Evolutionary conservation across 2,888 invertebrate species (phyloP).

Genomic region (Amiota communis): DNA sequence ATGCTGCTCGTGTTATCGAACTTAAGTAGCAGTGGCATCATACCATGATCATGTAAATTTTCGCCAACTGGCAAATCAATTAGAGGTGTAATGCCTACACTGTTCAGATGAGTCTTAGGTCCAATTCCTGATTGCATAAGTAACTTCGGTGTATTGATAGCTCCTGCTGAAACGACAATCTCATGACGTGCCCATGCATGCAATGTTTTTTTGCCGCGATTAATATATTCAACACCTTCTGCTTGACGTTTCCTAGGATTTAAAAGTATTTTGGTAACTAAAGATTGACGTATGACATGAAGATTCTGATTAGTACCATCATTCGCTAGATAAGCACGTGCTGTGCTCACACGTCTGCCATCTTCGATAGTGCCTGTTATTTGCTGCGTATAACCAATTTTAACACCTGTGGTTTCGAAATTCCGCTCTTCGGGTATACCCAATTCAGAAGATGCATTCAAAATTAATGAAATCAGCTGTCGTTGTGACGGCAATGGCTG

Average conservation of each 20-base stretch:
- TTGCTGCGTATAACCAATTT: conserved; percentile 75
- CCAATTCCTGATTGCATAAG: conserved; percentile 62
- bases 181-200: conserved; percentile 51
- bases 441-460: conserved; percentile 78
- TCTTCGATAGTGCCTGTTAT: conserved; percentile 75
- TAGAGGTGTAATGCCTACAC: conserved; percentile 46
- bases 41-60: conserved; percentile 87
- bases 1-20: conserved; percentile 55
- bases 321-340: conserved; percentile 75
- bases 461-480: conserved; percentile 73
- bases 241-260: conserved; percentile 24
- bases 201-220: conserved; percentile 32
- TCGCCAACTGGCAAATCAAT: conserved; percentile 76
- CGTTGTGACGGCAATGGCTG: not conserved
- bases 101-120: conserved; percentile 46
- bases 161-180: conserved; percentile 60
- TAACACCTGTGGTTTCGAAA: conserved; percentile 74
- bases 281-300: conserved; percentile 54
- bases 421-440: conserved; percentile 79
- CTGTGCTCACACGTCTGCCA: conserved; percentile 76
- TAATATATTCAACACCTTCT: conserved; percentile 47
- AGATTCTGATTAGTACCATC: conserved; percentile 49
- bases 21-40: conserved; percentile 70
- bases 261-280: conserved; percentile 45
- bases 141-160: conserved; percentile 59